Evolutionary conservation across 2,888 invertebrate genomes (phyloP).

Genomic region (Acronicta alni): DNA sequence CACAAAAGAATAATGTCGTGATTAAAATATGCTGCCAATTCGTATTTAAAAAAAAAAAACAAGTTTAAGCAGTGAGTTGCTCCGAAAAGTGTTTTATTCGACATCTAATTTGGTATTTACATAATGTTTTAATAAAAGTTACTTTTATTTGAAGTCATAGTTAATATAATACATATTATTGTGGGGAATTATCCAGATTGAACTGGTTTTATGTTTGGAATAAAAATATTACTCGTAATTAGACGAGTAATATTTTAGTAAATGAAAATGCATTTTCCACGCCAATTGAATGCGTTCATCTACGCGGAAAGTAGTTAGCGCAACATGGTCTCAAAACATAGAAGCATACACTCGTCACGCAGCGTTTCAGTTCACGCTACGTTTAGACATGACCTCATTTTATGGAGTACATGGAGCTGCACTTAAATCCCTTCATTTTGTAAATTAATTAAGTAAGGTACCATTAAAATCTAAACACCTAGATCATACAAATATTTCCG

Average conservation of each 20-base stretch:
- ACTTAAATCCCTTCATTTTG: background rate
- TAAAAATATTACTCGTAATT: background rate
- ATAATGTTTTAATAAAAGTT: too few relatives aligned
- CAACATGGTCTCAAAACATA: background rate
- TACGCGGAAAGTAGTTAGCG: conserved; percentile 3
- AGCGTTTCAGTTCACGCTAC: background rate
- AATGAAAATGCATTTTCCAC: conserved; percentile 6
- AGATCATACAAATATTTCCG: too few relatives aligned
- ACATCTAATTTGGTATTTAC: too few relatives aligned
- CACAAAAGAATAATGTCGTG: too few relatives aligned
- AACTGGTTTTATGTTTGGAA: background rate
- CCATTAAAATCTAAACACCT: too few relatives aligned
- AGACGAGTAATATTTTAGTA: background rate
- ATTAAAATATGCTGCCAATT: too few relatives aligned
- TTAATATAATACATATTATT: too few relatives aligned
- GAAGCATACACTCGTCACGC: background rate
- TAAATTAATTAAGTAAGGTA: too few relatives aligned
- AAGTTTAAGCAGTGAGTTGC: too few relatives aligned
- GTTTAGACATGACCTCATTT: background rate
- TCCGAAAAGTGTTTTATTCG: too few relatives aligned
- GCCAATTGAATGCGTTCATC: conserved; percentile 24
- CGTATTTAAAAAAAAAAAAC: too few relatives aligned
- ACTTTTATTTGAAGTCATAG: too few relatives aligned
- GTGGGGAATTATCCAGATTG: background rate
- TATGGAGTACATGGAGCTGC: background rate